Evolutionary conservation across 2,888 invertebrate species (phyloP).

Genomic region (Pilophorus perplexus): DNA sequence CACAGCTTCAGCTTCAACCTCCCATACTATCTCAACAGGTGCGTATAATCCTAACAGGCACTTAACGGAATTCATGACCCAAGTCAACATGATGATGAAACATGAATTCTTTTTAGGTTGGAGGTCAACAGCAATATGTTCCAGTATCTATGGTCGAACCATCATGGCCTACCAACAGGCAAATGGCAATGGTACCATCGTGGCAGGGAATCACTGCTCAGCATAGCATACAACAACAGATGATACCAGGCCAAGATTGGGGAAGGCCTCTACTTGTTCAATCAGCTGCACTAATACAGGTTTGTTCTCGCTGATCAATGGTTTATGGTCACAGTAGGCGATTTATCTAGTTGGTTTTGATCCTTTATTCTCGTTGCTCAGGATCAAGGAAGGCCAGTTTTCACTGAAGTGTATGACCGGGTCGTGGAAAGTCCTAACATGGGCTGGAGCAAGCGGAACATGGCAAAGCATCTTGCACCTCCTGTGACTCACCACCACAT

Average conservation of each 20-base stretch:
- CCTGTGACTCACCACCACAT: conserved; percentile 61
- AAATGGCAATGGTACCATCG: conserved; percentile 75
- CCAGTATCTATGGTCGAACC: conserved; percentile 93
- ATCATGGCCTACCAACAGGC: conserved; percentile 69
- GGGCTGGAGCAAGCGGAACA: conserved; percentile 48
- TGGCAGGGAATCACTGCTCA: conserved; percentile 75
- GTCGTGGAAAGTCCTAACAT: conserved; percentile 49
- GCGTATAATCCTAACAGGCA: too few species aligned
- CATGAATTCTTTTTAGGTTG: conserved; percentile 49
- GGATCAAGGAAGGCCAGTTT: conserved; percentile 58
- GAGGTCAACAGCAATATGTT: conserved; percentile 80
- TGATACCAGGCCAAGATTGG: conserved; percentile 66
- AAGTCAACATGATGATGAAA: neutral
- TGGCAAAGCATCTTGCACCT: conserved; percentile 52
- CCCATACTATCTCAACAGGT: conserved; percentile 74
- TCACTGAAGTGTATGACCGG: conserved; percentile 50
- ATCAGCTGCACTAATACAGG: conserved; percentile 70
- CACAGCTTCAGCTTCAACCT: conserved; percentile 72
- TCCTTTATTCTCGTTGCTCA: conserved; percentile 49
- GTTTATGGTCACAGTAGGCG: too few species aligned
- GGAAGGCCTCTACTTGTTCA: conserved; percentile 69
- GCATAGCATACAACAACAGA: conserved; percentile 62
- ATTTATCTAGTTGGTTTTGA: too few species aligned
- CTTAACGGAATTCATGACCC: too few species aligned
- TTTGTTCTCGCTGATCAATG: conserved; percentile 50